These are phyloP conservation scores for Coptodon rendalli DNA, from an alignment of 2,113 vertebrate genomes.

Conservation along the genomic window DNA sequence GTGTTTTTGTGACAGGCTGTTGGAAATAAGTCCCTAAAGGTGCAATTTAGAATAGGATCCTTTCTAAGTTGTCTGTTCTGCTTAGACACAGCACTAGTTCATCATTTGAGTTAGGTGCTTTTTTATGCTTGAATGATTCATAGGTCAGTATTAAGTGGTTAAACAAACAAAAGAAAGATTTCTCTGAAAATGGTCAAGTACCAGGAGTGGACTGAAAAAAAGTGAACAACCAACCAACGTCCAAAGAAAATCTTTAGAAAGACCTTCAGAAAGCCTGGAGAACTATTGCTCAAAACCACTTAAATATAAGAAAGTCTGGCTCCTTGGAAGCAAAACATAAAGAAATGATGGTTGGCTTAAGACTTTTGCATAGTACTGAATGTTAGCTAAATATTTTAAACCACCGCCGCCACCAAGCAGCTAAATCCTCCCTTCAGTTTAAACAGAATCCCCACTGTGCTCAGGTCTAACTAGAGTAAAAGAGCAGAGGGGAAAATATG, in stretches of 20 bases:
- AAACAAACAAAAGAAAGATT: neutral
- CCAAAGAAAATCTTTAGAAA: neutral
- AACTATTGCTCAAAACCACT: neutral
- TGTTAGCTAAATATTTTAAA: neutral
- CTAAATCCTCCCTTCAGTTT: conserved; percentile 9
- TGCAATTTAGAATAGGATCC: neutral
- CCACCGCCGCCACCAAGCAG: neutral
- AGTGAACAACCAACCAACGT: neutral
- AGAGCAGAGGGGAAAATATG: conserved; percentile 16
- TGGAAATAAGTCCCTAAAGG: neutral
- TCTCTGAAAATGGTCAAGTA: neutral
- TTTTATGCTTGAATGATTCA: neutral
- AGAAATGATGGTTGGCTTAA: neutral
- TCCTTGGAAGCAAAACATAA: neutral
- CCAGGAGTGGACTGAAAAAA: neutral
- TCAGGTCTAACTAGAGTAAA: neutral
- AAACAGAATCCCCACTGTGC: conserved; percentile 25
- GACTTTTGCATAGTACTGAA: neutral
- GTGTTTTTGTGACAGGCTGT: neutral
- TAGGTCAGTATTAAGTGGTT: neutral
- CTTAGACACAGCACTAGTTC: neutral
- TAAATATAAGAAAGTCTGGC: neutral
- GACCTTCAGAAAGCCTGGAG: neutral
- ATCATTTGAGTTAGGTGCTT: neutral
- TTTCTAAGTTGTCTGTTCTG: neutral